These are phyloP conservation scores for Melipona quadrifasciata DNA, from an alignment of 1,140 invertebrate species.

Conservation along the genomic window DNA sequence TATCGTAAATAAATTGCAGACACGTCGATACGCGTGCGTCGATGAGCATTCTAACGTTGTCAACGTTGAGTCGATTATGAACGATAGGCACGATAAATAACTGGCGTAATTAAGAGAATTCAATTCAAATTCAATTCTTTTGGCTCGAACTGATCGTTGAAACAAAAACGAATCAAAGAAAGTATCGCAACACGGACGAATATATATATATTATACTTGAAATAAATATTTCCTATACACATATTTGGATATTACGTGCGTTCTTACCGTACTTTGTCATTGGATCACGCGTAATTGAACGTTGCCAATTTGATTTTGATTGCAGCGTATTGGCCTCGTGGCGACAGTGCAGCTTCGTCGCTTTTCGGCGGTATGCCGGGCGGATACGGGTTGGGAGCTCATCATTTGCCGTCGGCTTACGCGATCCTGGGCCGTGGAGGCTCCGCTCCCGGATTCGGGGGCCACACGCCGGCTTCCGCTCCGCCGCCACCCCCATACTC, in stretches of 20 bases:
- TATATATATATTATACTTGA: too few relatives aligned
- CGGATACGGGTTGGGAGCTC: conserved; percentile 82
- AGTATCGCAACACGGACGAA: too few relatives aligned
- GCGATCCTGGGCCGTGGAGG: conserved; percentile 78
- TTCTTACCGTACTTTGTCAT: too few relatives aligned
- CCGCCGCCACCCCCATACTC: conserved; percentile 80
- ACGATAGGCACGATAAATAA: background rate
- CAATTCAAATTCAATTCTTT: background rate
- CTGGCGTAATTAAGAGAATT: background rate
- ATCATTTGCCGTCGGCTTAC: conserved; percentile 81
- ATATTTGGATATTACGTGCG: too few relatives aligned
- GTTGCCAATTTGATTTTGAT: conserved; percentile 54
- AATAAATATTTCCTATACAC: too few relatives aligned
- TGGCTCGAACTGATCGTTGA: too few relatives aligned
- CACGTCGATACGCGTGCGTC: too few relatives aligned
- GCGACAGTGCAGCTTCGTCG: conserved; percentile 80
- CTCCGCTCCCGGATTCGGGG: conserved; percentile 79
- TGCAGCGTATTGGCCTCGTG: conserved; percentile 87
- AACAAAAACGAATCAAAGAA: too few relatives aligned
- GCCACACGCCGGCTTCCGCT: conserved; percentile 83
- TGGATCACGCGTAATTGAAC: conserved; percentile 5
- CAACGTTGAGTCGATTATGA: background rate
- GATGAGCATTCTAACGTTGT: background rate
- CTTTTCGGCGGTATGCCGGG: conserved; percentile 82
- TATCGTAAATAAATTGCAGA: background rate